Conservation (phyloP, 2,113 vertebrate species). For the Hippopotamus amphibius region DNA sequence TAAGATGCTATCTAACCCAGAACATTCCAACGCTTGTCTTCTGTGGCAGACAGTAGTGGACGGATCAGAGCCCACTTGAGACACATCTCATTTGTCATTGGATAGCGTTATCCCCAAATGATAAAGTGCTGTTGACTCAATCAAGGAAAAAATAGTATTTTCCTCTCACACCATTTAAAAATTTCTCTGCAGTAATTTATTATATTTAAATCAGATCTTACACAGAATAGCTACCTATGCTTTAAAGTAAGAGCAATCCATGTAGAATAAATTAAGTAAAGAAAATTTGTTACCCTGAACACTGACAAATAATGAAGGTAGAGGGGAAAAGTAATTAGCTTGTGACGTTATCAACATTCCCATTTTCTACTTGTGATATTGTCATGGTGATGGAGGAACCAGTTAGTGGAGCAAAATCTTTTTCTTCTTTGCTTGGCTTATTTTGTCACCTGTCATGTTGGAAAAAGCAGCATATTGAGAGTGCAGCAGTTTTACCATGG, state of each 20-base stretch:
- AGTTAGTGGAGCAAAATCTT: background rate
- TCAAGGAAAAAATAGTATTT: background rate
- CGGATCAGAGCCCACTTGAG: background rate
- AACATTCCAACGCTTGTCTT: background rate
- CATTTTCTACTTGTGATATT: background rate
- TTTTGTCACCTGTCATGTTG: background rate
- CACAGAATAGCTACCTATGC: background rate
- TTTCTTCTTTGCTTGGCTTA: background rate
- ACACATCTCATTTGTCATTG: background rate
- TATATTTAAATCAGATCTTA: background rate
- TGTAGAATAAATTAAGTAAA: background rate
- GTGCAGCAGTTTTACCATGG: background rate
- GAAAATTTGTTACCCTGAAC: background rate
- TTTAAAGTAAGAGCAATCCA: conserved; percentile 13
- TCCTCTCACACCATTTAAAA: background rate
- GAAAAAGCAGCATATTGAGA: background rate
- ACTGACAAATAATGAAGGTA: background rate
- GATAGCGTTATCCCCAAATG: background rate
- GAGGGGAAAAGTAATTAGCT: background rate
- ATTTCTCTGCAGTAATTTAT: background rate
- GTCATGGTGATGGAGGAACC: conserved; percentile 26
- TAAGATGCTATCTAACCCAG: background rate
- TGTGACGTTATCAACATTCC: background rate
- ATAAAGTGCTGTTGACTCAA: background rate
- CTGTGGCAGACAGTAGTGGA: background rate